Base-by-base conservation (phyloP, 1,140 invertebrate species). In the Drosophila oshimai region DNA sequence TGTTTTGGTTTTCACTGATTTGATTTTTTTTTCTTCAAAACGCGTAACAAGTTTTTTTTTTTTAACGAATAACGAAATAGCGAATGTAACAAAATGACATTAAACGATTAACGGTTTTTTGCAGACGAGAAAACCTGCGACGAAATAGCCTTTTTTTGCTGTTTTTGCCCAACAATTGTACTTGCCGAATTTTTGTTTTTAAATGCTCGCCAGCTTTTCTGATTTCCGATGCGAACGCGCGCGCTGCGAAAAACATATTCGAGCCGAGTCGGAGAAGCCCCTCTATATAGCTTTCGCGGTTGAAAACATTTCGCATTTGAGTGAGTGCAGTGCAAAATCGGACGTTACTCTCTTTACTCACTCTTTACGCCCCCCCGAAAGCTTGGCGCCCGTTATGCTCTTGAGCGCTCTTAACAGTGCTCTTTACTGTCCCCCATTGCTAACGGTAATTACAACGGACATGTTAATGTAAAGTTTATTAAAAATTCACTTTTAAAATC, bases 171-270 rank as follows among this genome's bases (percentile, higher is more conserved):
- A 57, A 57, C 46, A 53, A 57, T 57, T 57, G 53, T 31, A 53
- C 46, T 9, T 33, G 28, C 46, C 53, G 46, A 57, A 53, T 51
- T 4, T 29, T 22, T 50, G 18, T 22, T 33, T 17, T 33, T 55
- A 53, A 57, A 44, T 60, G 54, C 58, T 42, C 15, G 54, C 28
- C 37, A 44, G 46, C 53, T 22, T 60, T 54, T 58, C 31, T 18
- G 54, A 58, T 54, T 62, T 36, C 29, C 58, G 39, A 53, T 45
- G 60, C 55, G 58, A 71, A 29, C 58, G 39, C 68, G 42, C 72
- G 74, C 72, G 78, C 74, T 78, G 68, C 69, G 24, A 78, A 77
- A 67, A 60, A 62, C 58, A 44, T 57, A 57, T 57, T 57, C 53
- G 28, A 53, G 33, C n/a, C 53, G 42, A 57, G 51, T 33, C 53